Evolutionary conservation across 2,888 invertebrate species (phyloP), one percentile per base, ranked within the genome.

Genomic region (Drosophila paracracens): DNA sequence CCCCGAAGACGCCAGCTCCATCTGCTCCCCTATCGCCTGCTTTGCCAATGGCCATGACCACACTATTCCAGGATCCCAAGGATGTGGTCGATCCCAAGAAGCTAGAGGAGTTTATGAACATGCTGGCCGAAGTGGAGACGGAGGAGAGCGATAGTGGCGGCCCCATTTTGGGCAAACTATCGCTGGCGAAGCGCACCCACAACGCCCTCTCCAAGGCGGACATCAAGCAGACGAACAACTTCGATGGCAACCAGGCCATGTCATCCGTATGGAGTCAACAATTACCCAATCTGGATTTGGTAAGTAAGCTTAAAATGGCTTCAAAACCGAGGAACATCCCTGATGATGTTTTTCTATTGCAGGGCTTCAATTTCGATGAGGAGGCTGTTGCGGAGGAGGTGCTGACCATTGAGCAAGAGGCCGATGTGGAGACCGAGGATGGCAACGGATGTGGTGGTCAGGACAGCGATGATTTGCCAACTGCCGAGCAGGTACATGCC

Each of bases 141-240:
- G 93, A 93, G 71, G 93, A 93, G 66, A 93, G 93, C 70, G 92
- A 93, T 82, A 90, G 89, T 81, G 95, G 95, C 66, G 94, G 94
- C 0, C 95, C 95, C n/a, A 92, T 96, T 43, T 92, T 96, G 72
- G 96, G 96, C 0, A 95, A 95, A 63, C 94, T 96, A 0, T 95
- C 96, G 0, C 93, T 96, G 56, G 95, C 95, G 4, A 94, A 95
- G 13, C 93, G 96, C n/a, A 96, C 96, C 0, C 95, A 95, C 62
- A 95, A 95, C 0, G 96, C 96, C 0, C 82, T 93, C 16, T 90
- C 92, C 21, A 91, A 91, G 64, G 90, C 88, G 52, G 83, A 90
- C 46, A 87, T 92, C 10, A 69, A 81, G n/a, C 88, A 85, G 4
- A 82, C 81, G 0, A 68, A 81, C n/a, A 67, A 81, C 27, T 56